These are phyloP conservation scores for Drosophila siamana DNA, from an alignment of 2,888 invertebrate genomes.

Conservation along the genomic window DNA sequence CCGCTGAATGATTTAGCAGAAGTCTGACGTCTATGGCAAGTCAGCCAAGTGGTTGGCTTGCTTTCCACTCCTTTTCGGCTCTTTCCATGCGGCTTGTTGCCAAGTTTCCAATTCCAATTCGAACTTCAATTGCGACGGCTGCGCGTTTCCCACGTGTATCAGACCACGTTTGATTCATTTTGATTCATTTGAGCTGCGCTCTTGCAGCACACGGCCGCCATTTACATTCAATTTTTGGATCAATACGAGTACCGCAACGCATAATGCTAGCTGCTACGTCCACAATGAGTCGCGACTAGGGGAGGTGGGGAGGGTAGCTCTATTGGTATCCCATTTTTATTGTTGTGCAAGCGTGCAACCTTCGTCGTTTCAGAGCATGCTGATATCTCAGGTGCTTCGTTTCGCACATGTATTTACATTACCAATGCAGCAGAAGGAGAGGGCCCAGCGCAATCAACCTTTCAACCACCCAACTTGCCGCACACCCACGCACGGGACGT, in stretches of 20 bases:
- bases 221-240: conserved; percentile 59
- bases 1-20: conserved; percentile 75
- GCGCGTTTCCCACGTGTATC: conserved; percentile 60
- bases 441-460: neutral
- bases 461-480: neutral
- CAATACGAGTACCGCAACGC: conserved; percentile 45
- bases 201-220: conserved; percentile 19
- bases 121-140: conserved; percentile 40
- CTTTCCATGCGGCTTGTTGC: too few relatives aligned
- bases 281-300: neutral
- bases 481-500: neutral
- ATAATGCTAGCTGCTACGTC: conserved; percentile 8
- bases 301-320: conserved; percentile 4
- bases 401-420: conserved; percentile 83
- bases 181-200: conserved; percentile 43
- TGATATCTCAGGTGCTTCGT: conserved; percentile 81
- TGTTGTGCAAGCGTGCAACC: conserved; percentile 19
- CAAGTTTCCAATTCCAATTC: conserved; percentile 33
- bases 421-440: conserved; percentile 39
- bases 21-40: conserved; percentile 36
- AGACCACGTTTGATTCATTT: conserved; percentile 58
- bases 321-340: conserved; percentile 16
- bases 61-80: too few relatives aligned
- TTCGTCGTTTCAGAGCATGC: conserved; percentile 29
- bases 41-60: conserved; percentile 10